Evolutionary conservation across 2,113 vertebrate species (phyloP).

Genomic region (Haemorhous mexicanus): DNA sequence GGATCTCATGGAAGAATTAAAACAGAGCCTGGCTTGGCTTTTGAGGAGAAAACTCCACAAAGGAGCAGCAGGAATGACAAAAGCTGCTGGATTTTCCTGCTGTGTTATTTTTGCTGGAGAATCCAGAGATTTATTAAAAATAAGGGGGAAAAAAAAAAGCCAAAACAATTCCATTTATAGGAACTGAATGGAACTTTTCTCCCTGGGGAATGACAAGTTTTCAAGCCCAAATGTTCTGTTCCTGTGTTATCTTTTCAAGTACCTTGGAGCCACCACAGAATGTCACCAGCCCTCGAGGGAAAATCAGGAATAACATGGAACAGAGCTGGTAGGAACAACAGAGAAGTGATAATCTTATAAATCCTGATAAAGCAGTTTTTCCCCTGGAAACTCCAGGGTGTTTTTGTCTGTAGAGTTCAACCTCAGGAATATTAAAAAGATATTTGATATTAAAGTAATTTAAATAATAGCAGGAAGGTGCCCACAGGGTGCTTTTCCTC

Average conservation of each 20-base stretch:
- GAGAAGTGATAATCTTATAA: not conserved
- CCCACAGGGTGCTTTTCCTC: accelerated
- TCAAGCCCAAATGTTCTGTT: not conserved
- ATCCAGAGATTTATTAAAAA: not conserved
- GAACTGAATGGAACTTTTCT: not conserved
- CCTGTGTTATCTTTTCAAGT: not conserved
- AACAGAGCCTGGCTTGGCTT: not conserved
- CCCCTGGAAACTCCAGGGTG: not conserved
- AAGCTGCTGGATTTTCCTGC: not conserved
- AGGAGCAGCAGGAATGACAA: not conserved
- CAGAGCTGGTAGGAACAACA: not conserved
- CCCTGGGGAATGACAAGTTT: not conserved
- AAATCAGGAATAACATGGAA: not conserved
- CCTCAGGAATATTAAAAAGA: not conserved
- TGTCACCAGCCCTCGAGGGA: not conserved
- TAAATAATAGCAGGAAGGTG: not conserved
- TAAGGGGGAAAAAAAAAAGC: not conserved
- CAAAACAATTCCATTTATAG: not conserved
- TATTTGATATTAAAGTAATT: not conserved
- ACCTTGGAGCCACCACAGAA: not conserved
- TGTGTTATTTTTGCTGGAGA: accelerated
- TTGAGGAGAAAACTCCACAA: not conserved
- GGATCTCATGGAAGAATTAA: not conserved
- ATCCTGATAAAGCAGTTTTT: not conserved
- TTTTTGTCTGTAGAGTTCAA: not conserved